Evolutionary conservation across 2,888 invertebrate genomes (phyloP).

Genomic region (Acronicta leporina): DNA sequence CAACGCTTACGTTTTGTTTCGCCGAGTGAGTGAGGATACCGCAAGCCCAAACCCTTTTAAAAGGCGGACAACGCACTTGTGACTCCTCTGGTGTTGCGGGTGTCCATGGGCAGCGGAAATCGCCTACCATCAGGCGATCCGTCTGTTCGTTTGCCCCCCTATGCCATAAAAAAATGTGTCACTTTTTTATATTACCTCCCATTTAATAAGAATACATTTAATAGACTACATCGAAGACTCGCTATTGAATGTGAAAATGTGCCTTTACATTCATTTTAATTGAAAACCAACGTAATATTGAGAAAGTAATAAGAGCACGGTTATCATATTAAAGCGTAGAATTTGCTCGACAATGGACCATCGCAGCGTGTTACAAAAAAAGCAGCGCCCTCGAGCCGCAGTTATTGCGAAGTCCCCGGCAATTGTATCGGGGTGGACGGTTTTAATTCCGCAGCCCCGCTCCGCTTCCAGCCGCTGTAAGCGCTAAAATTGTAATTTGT

Average conservation of each 20-base stretch:
- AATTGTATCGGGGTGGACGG: constrained; percentile 51
- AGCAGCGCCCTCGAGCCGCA: constrained; percentile 15
- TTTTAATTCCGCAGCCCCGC: constrained; percentile 50
- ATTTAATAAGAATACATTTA: too few relatives aligned
- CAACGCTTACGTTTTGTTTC: too few relatives aligned
- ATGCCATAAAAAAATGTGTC: too few relatives aligned
- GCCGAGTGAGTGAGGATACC: too few relatives aligned
- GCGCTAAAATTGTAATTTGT: constrained; percentile 47
- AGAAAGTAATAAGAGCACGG: constrained; percentile 22
- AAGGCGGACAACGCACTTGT: too few relatives aligned
- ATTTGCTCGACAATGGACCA: constrained; percentile 44
- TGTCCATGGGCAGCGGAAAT: too few relatives aligned
- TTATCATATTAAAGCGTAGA: constrained; percentile 48
- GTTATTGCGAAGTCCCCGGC: constrained; percentile 37
- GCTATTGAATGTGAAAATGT: not conserved
- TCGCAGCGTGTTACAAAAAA: constrained; percentile 30
- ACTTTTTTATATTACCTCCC: too few relatives aligned
- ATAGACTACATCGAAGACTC: not conserved
- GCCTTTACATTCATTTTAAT: constrained; percentile 13
- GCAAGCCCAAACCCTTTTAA: too few relatives aligned
- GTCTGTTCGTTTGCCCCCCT: too few relatives aligned
- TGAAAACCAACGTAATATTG: constrained; percentile 24
- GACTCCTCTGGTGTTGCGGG: too few relatives aligned
- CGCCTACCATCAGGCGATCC: too few relatives aligned
- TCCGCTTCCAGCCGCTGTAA: constrained; percentile 10